A percentile compares a stretch with the other conserved stretches of the same genome.
These are phyloP conservation scores for Leptinotarsa tumamoca DNA, from an alignment of 2,888 invertebrate genomes.

Conservation along the genomic window DNA sequence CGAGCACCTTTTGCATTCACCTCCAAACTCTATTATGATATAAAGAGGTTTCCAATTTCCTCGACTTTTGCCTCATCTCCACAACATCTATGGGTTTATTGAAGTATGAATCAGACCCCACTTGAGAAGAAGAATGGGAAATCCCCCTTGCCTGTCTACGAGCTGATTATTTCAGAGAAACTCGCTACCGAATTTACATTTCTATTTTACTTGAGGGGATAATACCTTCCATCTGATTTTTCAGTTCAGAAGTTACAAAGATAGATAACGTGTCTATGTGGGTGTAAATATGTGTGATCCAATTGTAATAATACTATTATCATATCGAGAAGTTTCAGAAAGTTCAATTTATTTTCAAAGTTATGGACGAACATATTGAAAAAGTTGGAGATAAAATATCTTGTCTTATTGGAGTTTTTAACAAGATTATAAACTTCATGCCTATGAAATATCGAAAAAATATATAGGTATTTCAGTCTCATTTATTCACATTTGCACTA, in stretches of 20 bases:
- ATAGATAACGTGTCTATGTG: background rate
- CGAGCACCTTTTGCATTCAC: background rate
- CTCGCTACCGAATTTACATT: background rate
- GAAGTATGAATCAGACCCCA: background rate
- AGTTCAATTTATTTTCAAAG: no score
- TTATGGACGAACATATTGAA: background rate
- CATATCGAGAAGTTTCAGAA: no score
- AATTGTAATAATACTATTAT: background rate
- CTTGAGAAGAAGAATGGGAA: background rate
- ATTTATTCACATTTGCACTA: no score
- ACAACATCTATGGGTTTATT: background rate
- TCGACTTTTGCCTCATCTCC: background rate
- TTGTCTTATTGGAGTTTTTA: no score
- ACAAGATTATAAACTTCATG: no score
- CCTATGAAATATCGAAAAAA: no score
- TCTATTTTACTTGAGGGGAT: background rate
- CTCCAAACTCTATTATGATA: background rate
- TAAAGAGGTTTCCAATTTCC: background rate
- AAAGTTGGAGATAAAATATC: no score
- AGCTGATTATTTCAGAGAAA: background rate
- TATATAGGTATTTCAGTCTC: no score
- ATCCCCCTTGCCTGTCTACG: background rate
- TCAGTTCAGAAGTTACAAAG: background rate
- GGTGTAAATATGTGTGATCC: background rate
- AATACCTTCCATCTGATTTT: background rate